A percentile compares a stretch with the other conserved stretches of the same genome.
Conservation (phyloP, 2,113 vertebrate species). For the Chaenocephalus aceratus region DNA sequence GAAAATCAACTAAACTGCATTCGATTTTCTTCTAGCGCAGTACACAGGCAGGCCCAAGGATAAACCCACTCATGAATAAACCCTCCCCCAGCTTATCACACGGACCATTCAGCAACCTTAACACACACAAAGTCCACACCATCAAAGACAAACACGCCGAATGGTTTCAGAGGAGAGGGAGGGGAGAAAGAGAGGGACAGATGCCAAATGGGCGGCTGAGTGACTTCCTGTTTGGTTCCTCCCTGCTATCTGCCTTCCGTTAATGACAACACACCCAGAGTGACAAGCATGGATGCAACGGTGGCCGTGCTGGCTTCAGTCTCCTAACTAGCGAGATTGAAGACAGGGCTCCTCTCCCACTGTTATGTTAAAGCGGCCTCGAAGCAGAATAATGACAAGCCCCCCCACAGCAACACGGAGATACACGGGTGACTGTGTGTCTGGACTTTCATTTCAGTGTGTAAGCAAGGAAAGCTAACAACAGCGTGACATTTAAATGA, state of each 20-base stretch:
- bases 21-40: too few relatives aligned
- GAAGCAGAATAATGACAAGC: constrained; percentile 34
- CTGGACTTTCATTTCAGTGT: constrained; percentile 13
- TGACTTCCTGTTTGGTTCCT: constrained; percentile 48
- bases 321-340: constrained; percentile 43
- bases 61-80: not conserved
- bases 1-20: too few relatives aligned
- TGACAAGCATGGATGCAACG: constrained; percentile 48
- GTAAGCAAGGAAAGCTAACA: constrained; percentile 15
- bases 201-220: constrained; percentile 32
- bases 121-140: not conserved
- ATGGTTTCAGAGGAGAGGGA: constrained; percentile 18
- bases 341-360: constrained; percentile 25
- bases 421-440: not conserved
- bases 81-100: too few relatives aligned
- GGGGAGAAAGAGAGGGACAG: constrained; percentile 10
- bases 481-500: not conserved
- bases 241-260: constrained; percentile 41
- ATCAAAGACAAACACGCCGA: constrained; percentile 24
- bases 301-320: constrained; percentile 45
- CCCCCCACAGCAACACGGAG: constrained; percentile 16
- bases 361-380: constrained; percentile 40
- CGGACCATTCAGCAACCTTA: too few relatives aligned
- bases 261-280: constrained; percentile 56
- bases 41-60: too few relatives aligned